phyloP scores from a whole-genome alignment of 30 jellyfish, hydroid and myxozoan species.

The Phacellophora camtschatica region DNA sequence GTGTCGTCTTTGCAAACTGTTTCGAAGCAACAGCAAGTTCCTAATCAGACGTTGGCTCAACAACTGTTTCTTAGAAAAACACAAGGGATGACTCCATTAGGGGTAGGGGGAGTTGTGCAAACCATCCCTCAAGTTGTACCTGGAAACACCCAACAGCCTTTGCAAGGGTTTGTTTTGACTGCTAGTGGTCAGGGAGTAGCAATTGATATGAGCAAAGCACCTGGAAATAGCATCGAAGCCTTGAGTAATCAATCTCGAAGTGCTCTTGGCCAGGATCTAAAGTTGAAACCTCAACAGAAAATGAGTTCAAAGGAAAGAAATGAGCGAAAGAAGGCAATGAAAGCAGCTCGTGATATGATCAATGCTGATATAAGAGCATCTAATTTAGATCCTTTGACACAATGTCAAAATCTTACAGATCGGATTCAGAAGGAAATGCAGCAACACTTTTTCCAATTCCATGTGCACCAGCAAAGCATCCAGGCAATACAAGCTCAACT shows the following conservation, averaged over 20 bases:
- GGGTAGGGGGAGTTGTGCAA: not conserved
- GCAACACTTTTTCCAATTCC: slow-evolving; percentile 93
- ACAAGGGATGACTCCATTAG: not conserved
- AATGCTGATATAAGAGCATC: slow-evolving; percentile 64
- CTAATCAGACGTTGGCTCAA: slow-evolving; percentile 11
- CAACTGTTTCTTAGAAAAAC: not conserved
- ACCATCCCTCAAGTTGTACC: not conserved
- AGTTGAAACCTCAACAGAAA: slow-evolving; percentile 30
- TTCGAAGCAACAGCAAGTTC: too few species aligned
- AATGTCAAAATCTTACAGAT: slow-evolving; percentile 81
- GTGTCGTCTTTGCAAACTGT: too few species aligned
- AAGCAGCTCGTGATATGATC: slow-evolving; percentile 62
- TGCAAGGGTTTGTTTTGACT: not conserved
- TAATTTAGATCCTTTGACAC: slow-evolving; percentile 51
- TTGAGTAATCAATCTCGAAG: not conserved
- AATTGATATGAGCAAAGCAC: not conserved
- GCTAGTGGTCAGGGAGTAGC: not conserved
- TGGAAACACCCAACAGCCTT: not conserved
- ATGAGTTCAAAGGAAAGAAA: slow-evolving; percentile 38
- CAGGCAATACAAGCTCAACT: slow-evolving; percentile 85
- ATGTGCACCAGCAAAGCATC: slow-evolving; percentile 88
- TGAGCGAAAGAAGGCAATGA: slow-evolving; percentile 58
- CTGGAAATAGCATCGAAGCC: not conserved
- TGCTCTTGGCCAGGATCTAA: not conserved
- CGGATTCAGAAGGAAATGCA: slow-evolving; percentile 84